Evolutionary conservation across 2,113 vertebrate genomes (phyloP).

Genomic region (Thalassarche chlororhynchos): DNA sequence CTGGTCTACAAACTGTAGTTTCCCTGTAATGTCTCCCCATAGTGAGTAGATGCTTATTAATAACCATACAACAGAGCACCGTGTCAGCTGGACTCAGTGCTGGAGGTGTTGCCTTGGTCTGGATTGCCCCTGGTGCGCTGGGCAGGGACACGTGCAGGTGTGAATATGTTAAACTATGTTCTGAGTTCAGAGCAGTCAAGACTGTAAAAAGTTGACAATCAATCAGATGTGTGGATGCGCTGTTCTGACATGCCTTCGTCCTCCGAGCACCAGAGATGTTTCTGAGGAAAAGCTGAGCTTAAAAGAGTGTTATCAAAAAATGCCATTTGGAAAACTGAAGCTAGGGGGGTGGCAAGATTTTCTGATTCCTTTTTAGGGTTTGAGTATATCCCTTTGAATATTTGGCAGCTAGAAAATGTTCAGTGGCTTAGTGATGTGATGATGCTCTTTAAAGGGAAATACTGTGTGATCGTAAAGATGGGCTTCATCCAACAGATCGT

Average conservation of each 20-base stretch:
- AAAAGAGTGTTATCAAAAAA: background rate
- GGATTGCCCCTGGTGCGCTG: rapidly evolving
- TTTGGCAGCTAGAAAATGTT: background rate
- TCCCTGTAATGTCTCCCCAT: background rate
- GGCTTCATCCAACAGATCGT: background rate
- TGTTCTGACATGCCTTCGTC: background rate
- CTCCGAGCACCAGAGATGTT: background rate
- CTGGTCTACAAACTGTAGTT: background rate
- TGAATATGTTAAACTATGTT: rapidly evolving
- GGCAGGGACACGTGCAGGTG: background rate
- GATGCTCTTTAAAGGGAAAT: slow-evolving; percentile 20
- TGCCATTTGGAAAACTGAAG: background rate
- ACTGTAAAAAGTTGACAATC: background rate
- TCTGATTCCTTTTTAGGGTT: slow-evolving; percentile 12
- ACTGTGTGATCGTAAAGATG: background rate
- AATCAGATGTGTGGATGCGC: background rate
- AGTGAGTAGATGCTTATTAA: background rate
- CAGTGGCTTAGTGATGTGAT: background rate
- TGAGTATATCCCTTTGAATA: background rate
- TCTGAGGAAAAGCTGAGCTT: background rate
- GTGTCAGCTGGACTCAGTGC: background rate
- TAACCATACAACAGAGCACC: background rate
- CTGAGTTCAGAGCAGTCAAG: background rate
- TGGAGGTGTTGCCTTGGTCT: background rate
- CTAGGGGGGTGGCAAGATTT: background rate